Evolutionary conservation across 2,888 invertebrate species (phyloP).

Genomic region (Epinotia brunnichana): DNA sequence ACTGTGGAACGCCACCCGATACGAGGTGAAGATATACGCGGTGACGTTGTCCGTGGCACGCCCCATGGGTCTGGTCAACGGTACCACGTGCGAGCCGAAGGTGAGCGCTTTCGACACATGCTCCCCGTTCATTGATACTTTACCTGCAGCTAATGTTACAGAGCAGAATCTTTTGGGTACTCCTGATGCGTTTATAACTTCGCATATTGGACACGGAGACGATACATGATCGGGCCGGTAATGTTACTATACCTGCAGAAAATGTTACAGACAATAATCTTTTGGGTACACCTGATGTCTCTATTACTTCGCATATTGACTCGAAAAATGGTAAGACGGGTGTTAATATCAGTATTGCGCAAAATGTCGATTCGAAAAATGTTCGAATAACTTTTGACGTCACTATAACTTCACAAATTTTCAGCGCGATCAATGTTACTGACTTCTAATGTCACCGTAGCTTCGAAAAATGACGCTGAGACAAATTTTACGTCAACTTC

Average conservation of each 20-base stretch:
- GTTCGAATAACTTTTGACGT: too few relatives aligned
- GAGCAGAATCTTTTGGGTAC: not conserved
- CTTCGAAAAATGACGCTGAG: not conserved
- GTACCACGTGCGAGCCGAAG: conserved; percentile 70
- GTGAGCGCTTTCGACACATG: conserved; percentile 50
- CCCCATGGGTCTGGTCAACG: conserved; percentile 65
- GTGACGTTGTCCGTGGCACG: conserved; percentile 72
- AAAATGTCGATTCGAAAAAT: too few relatives aligned
- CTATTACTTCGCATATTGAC: too few relatives aligned
- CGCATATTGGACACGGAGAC: not conserved
- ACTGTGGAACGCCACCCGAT: conserved; percentile 70
- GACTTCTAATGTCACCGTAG: too few relatives aligned
- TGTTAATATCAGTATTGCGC: too few relatives aligned
- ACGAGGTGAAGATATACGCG: conserved; percentile 78
- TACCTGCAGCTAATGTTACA: not conserved
- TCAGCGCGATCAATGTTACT: too few relatives aligned
- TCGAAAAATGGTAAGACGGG: too few relatives aligned
- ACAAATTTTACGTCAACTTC: too few relatives aligned
- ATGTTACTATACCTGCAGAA: not conserved
- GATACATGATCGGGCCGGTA: too few relatives aligned
- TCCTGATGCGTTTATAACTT: not conserved
- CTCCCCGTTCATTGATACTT: not conserved
- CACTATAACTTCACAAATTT: too few relatives aligned
- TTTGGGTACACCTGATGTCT: too few relatives aligned
- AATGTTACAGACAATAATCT: not conserved